These are phyloP conservation scores for Pediacus dermestoides DNA, from an alignment of 2,888 invertebrate species.

Conservation along the genomic window DNA sequence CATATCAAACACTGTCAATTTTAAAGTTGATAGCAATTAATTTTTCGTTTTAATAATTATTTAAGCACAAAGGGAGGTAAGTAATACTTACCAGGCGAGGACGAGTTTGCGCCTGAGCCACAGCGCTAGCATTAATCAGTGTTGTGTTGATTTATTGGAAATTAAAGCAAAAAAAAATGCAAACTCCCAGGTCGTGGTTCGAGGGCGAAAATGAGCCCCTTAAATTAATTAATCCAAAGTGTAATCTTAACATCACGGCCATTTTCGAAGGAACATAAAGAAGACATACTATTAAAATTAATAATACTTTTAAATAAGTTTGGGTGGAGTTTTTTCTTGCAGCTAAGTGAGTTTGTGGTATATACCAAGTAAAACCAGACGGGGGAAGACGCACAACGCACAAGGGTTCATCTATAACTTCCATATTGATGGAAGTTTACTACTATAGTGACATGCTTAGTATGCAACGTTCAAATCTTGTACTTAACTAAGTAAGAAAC, in stretches of 20 bases:
- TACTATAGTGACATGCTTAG: conserved; percentile 28
- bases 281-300: conserved; percentile 42
- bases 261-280: conserved; percentile 26
- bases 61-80: neutral
- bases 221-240: conserved; percentile 36
- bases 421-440: conserved; percentile 1
- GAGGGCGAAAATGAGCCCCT: conserved; percentile 10
- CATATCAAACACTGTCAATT: too few species aligned
- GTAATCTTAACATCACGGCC: conserved; percentile 37
- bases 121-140: too few species aligned
- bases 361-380: too few species aligned
- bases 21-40: neutral
- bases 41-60: neutral
- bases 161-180: conserved; percentile 8
- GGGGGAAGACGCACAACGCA: conserved; percentile 4
- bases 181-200: neutral
- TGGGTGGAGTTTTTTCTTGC: too few species aligned
- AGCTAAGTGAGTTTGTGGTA: too few species aligned
- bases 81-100: too few species aligned
- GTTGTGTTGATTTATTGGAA: conserved; percentile 14
- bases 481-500: conserved; percentile 31
- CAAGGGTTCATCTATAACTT: conserved; percentile 16
- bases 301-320: conserved; percentile 39
- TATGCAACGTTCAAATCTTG: conserved; percentile 35
- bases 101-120: too few species aligned